Evolutionary conservation across 2,888 invertebrate genomes (phyloP), one percentile per base, ranked within the genome.

Genomic region (Formica aserva): DNA sequence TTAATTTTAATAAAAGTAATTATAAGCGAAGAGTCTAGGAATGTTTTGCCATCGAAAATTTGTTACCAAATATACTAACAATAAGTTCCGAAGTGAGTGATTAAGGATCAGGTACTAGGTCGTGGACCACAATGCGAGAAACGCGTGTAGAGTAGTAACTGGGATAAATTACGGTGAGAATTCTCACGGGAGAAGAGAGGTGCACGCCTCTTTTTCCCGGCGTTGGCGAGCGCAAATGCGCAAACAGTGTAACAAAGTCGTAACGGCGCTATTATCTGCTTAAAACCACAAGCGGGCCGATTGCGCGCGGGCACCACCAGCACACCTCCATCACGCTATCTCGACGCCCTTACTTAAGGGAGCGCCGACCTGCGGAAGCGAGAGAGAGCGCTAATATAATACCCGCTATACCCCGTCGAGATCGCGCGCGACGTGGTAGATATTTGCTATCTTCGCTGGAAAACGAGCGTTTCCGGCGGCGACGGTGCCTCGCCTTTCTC

Each of bases 401-500:
- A 38, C 8, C 75, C 32, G 18, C 26, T 18, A 35, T 22, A 41
- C 29, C 26, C 1, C 1, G 48, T 22, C 3, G 26, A 41, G 35
- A 45, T 35, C 38, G 71, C 75, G 62, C 62, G 26, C 62, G 26
- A 74, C 81, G 48, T 32, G 11, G 55, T 18, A 74, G 74, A 86
- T 86, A 86, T 86, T 85, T 82, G 77, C 85, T 85, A 85, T 85
- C 85, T 85, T 78, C 75, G 77, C 62, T 85, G 76, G 85, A 86
- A 86, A 86, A 86, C 78, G 85, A 78, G 38, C 82, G 75, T 82
- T 86, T 86, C 86, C 85, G 85, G 65, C 71, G 83, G 32, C 60
- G 74, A 35, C 45, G 67, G 29, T 71, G 60, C 82, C 52, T 77
- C 82, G 78, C 85, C 86, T 82, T 85, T 86, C 77, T 83, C 74